A percentile compares a stretch with the other conserved stretches of the same genome.
phyloP scores from a whole-genome alignment of 2,888 invertebrate species.

The Sinotaia quadrata region DNA sequence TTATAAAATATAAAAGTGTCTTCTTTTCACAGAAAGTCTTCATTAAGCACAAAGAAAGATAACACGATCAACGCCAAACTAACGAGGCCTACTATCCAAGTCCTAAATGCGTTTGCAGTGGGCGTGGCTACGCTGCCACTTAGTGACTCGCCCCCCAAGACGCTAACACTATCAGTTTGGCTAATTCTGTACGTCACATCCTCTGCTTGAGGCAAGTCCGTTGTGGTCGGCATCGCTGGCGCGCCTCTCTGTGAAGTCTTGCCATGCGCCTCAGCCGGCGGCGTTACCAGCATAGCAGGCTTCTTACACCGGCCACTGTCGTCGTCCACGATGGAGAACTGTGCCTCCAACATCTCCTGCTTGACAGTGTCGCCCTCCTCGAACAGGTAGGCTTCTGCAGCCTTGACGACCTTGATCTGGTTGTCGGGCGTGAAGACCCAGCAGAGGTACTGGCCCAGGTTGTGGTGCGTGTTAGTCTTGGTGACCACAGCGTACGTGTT shows the following conservation, averaged over 20 bases:
- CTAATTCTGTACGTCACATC: conserved; percentile 10
- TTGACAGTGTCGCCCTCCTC: conserved; percentile 13
- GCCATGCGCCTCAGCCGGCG: not conserved
- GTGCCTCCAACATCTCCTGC: conserved; percentile 24
- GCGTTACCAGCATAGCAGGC: not conserved
- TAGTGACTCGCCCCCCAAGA: no score
- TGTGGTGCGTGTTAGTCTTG: conserved; percentile 23
- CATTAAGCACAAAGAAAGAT: no score
- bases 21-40: no score
- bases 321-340: conserved; percentile 30
- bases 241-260: not conserved
- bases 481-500: conserved; percentile 52
- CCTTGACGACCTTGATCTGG: conserved; percentile 40
- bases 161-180: no score
- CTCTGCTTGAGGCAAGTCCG: not conserved
- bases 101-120: no score
- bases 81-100: no score
- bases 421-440: conserved; percentile 51
- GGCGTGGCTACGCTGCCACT: no score
- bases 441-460: conserved; percentile 44
- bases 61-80: no score
- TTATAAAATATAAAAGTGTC: no score
- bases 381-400: conserved; percentile 30
- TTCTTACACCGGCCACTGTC: conserved; percentile 17
- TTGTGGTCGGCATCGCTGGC: not conserved